These are phyloP conservation scores for Astreopora myriophthalma DNA, from an alignment of 64 coral and sea anemone genomes.

Conservation along the genomic window DNA sequence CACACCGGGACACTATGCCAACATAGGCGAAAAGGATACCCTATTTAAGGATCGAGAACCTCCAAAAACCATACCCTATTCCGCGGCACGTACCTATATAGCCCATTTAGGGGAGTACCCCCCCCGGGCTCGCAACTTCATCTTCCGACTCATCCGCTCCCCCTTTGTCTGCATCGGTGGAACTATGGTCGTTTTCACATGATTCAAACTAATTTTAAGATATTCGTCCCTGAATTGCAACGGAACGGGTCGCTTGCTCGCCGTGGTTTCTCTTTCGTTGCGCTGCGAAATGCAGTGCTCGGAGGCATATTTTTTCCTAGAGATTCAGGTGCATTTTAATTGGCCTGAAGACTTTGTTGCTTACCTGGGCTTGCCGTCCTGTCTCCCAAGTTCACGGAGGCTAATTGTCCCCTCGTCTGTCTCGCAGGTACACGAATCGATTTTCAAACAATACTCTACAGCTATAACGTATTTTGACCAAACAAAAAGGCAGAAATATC, in stretches of 20 bases:
- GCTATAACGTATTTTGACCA: not conserved
- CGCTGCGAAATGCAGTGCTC: too few relatives aligned
- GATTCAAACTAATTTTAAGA: too few relatives aligned
- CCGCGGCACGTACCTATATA: slow-evolving; percentile 80
- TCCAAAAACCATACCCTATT: slow-evolving; percentile 80
- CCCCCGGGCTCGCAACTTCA: too few relatives aligned
- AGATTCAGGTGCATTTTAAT: too few relatives aligned
- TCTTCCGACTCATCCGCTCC: too few relatives aligned
- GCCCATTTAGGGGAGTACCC: slow-evolving; percentile 75
- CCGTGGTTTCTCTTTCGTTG: too few relatives aligned
- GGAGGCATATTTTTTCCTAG: too few relatives aligned
- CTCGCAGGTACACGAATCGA: not conserved
- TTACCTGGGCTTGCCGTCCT: not conserved
- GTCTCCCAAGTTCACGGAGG: not conserved
- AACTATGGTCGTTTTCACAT: too few relatives aligned
- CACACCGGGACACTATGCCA: not conserved
- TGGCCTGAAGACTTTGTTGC: too few relatives aligned
- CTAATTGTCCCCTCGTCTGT: not conserved
- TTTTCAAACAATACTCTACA: not conserved
- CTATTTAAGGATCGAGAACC: not conserved
- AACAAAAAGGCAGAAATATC: not conserved
- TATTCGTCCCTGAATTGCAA: too few relatives aligned
- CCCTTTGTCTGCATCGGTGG: too few relatives aligned
- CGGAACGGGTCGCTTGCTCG: too few relatives aligned
- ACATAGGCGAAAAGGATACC: not conserved